Conservation (phyloP, 2,113 vertebrate species). For the Nymphicus hollandicus region DNA sequence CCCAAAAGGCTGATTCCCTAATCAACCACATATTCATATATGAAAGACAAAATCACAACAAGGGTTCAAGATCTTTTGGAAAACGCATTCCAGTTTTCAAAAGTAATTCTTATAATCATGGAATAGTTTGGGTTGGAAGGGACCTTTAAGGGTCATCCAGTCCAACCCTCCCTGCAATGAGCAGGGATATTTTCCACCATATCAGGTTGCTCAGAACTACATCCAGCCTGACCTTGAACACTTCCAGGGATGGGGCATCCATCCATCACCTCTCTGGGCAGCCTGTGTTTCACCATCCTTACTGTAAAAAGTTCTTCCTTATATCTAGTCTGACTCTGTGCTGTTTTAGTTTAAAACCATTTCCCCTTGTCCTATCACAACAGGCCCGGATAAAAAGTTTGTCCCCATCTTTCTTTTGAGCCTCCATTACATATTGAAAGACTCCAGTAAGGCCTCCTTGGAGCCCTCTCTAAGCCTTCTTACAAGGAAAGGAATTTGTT, state of each 20-base stretch:
- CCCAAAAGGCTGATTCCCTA: not conserved
- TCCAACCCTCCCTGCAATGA: not conserved
- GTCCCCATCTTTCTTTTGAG: not conserved
- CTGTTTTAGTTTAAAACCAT: not conserved
- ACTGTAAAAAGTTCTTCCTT: not conserved
- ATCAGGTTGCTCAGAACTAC: not conserved
- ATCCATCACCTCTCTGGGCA: not conserved
- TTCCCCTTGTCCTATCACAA: not conserved
- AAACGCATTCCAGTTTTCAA: not conserved
- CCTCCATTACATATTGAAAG: not conserved
- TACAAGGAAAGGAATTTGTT: not conserved
- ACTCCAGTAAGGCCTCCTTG: not conserved
- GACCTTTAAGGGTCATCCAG: not conserved
- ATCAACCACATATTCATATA: not conserved
- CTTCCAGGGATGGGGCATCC: not conserved
- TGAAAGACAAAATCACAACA: not conserved
- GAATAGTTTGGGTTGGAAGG: not conserved
- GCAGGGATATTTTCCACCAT: not conserved
- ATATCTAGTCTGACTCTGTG: not conserved
- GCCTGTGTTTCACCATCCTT: not conserved
- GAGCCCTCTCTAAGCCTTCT: not conserved
- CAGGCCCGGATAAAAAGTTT: not conserved
- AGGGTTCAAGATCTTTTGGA: not conserved
- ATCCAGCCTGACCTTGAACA: not conserved
- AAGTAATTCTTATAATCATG: not conserved